Percentiles rank a stretch among this genome's conserved stretches.
Evolutionary conservation across 2,797 vertebrate species (phyloP).

Genomic region (Anisognathus igniventris): DNA sequence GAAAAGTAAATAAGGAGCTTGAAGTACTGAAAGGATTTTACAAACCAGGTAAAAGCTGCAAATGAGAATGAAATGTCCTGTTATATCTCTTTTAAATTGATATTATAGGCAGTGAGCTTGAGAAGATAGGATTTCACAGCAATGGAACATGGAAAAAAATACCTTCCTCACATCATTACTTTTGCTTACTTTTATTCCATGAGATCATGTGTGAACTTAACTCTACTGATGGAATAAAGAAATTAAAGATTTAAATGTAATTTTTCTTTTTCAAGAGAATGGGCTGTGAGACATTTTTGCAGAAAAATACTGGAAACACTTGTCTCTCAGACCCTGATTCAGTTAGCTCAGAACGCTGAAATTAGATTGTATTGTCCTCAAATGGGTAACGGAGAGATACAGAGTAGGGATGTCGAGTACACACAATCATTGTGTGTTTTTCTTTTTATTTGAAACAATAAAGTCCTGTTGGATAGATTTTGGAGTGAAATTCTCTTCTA

Average conservation of each 20-base stretch:
- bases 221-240: background rate
- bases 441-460: background rate
- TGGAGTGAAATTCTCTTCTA: background rate
- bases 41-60: background rate
- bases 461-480: background rate
- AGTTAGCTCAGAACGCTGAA: background rate
- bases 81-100: background rate
- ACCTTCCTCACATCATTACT: background rate
- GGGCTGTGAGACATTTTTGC: background rate
- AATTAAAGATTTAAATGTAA: background rate
- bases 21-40: background rate
- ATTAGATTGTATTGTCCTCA: background rate
- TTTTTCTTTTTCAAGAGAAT: background rate
- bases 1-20: background rate
- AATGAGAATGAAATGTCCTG: background rate
- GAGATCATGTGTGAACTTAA: background rate
- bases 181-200: background rate
- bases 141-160: background rate
- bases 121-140: background rate
- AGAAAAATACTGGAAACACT: background rate
- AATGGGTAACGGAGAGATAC: background rate
- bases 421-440: background rate
- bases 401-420: background rate
- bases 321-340: background rate
- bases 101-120: background rate